A percentile compares a stretch with the other conserved stretches of the same genome.
These are phyloP conservation scores for Drosophila persimilis DNA, from an alignment of 1,140 invertebrate species.

Conservation along the genomic window DNA sequence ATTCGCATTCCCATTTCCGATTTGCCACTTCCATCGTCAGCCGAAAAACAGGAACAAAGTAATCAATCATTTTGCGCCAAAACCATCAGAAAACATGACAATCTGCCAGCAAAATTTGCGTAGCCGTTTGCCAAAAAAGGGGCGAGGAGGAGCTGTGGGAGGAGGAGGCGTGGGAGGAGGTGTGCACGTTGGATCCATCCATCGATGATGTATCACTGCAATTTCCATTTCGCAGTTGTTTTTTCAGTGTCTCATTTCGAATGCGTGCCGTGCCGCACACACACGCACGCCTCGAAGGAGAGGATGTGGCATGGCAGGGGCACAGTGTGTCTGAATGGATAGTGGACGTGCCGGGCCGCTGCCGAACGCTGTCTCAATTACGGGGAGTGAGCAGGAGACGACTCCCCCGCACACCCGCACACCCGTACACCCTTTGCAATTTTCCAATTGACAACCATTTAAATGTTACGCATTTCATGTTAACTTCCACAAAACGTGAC, in stretches of 20 bases:
- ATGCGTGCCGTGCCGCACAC: constrained; percentile 49
- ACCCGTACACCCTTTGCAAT: constrained; percentile 18
- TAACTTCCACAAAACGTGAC: constrained; percentile 45
- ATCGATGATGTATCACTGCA: constrained; percentile 78
- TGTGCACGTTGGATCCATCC: constrained; percentile 35
- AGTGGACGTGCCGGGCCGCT: constrained; percentile 38
- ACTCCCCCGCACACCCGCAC: neutral
- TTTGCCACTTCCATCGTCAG: constrained; percentile 12
- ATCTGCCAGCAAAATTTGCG: constrained; percentile 70
- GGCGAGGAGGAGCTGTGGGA: no score
- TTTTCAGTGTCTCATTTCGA: constrained; percentile 50
- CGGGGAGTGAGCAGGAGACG: constrained; percentile 16
- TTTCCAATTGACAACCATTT: constrained; percentile 61
- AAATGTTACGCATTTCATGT: constrained; percentile 51
- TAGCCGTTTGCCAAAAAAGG: constrained; percentile 37
- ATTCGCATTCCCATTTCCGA: neutral
- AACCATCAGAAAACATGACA: constrained; percentile 76
- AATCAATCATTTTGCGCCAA: constrained; percentile 71
- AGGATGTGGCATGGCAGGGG: constrained; percentile 36
- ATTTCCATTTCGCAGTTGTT: constrained; percentile 69
- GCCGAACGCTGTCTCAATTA: constrained; percentile 57
- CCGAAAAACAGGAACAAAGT: constrained; percentile 67
- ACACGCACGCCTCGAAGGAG: constrained; percentile 13
- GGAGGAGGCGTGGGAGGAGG: neutral
- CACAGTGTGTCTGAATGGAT: constrained; percentile 3